Evolutionary conservation across 1,140 invertebrate species (phyloP), one percentile per base, ranked within the genome.

Genomic region (Zophobas atratus): DNA sequence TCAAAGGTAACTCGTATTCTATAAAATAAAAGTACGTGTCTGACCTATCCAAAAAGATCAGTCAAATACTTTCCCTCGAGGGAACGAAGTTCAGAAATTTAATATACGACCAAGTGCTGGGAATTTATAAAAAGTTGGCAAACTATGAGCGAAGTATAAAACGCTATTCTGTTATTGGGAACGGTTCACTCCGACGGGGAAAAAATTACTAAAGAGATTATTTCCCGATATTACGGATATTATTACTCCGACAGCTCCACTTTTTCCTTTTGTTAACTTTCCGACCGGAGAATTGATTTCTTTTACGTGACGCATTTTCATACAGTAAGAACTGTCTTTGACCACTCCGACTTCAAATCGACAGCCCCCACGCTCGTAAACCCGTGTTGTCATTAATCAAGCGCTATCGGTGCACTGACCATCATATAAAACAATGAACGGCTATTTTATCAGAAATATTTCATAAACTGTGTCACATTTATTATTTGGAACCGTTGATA

Each of bases 71-170:
- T 72, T 55, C 51, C 70, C 70, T 55, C 51, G 48, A 72, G 70
- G 70, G 70, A 72, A 72, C 70, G 46, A 72, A 72, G 48, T 72
- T 72, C 70, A 72, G 70, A 72, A 72, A 72, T 72, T 72, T 72
- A 72, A 72, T 72, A 72, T 72, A 72, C 70, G 70, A 55, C 70
- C 70, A 72, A 72, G 70, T 72, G 70, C 70, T 51, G 70, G 70
- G 70, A 72, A 72, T 72, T 72, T 72, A 72, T 72, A 72, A 72
- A 72, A 72, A 72, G 70, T 72, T 72, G 70, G 70, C 70, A 72
- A 72, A 72, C 70, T 72, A 72, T 72, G 70, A 55, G 51, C 51
- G 48, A 72, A 72, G 70, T 53, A 72, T 72, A 72, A 72, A 72
- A 72, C 70, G 46, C 70, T 72, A 72, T 72, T 72, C 70, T 72